Base-by-base conservation (phyloP, 2,797 vertebrate genomes). In the Labroides dimidiatus region DNA sequence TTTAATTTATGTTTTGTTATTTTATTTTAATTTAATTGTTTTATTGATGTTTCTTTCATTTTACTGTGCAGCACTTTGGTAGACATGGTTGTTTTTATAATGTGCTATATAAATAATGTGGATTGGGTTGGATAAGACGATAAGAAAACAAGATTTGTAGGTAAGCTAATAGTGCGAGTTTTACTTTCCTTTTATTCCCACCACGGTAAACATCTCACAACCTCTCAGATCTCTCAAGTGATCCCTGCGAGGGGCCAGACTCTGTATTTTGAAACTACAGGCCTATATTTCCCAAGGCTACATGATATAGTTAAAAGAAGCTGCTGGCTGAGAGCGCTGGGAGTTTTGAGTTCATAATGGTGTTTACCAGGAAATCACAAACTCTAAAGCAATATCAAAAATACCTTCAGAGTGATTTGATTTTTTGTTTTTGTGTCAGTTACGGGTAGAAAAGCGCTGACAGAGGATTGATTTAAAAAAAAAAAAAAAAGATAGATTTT, bases 201-300 rank as follows among this genome's bases (percentile, higher is more conserved):
- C 20, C 19, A 30, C 37, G 37, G 52, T 51, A 23, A 42, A 75
- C 39, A 60, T 63, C 42, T 55, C 23, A 37, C 17, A 1, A 39
- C 17, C 39, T 21, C 14, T 55, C 21, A 62, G 41, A 51, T 58
- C 45, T 62, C 41, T 45, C 23, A 19, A 50, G 15, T 48, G 58
- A 48, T 17, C 13, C 36, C 19, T 24, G 37, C 17, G 12, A 30
- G 13, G 53, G 15, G 15, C n/a, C 17, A 4, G 10, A 59, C 27
- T 4, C 17, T 52, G 48, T 33, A 9, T 6, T 49, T 44, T 10
- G 12, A 13, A 63, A 47, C 12, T 9, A 17, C 41, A 39, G 21
- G 19, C 44, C 37, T 51, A 43, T 33, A 48, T n/a, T 30, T 42
- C 14, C 21, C n/a, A 17, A 56, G 16, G 33, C 6, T 33, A 15